Conservation (phyloP, 2,797 vertebrate species). For the Acridotheres tristis region DNA sequence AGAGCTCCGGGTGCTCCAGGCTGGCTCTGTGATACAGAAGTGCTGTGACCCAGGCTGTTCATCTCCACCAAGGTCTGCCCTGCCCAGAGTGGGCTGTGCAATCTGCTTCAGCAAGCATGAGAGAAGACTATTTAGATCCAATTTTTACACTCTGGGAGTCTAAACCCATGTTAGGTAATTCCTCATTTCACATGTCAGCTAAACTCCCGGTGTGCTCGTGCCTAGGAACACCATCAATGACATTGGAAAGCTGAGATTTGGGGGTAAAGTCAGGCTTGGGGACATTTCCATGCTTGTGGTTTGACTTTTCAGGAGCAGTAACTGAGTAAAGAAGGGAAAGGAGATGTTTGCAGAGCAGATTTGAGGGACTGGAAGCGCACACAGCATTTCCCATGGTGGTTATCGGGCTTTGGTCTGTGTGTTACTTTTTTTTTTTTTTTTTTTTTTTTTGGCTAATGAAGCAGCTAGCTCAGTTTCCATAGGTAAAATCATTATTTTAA, state of each 20-base stretch:
- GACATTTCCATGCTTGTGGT: not conserved
- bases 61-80: not conserved
- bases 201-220: not conserved
- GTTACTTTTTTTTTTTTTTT: not conserved
- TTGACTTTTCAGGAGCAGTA: not conserved
- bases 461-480: not conserved
- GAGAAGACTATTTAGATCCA: not conserved
- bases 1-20: not conserved
- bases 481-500: not conserved
- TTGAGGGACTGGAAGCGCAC: not conserved
- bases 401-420: not conserved
- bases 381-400: not conserved
- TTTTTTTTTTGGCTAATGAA: not conserved
- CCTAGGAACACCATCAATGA: not conserved
- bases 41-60: not conserved
- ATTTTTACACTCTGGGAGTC: not conserved
- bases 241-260: fast-evolving
- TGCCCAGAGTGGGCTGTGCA: not conserved
- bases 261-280: not conserved
- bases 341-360: not conserved
- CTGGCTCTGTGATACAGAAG: not conserved
- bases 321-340: not conserved
- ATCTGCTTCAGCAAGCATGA: not conserved
- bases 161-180: not conserved
- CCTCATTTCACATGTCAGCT: not conserved